Conservation (phyloP, 2,888 invertebrate species). For the Patella pellucida region DNA sequence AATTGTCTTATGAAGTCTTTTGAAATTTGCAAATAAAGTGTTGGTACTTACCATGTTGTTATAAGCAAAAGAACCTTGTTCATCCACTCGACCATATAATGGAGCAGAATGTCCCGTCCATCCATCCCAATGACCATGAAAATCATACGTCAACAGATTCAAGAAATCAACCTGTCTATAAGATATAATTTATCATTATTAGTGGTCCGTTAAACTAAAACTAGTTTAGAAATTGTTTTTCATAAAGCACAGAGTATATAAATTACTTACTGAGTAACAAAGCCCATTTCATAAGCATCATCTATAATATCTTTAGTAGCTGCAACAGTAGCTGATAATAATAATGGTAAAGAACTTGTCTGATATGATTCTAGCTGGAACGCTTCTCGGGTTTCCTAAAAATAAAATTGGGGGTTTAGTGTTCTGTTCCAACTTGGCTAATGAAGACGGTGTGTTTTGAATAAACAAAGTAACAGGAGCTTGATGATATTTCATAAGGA, state of each 20-base stretch:
- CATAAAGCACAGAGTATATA: too few relatives aligned
- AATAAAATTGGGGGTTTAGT: too few relatives aligned
- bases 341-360: not conserved
- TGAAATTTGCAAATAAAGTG: conserved; percentile 1
- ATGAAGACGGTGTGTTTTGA: too few relatives aligned
- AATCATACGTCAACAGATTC: not conserved
- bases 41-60: not conserved
- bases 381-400: too few relatives aligned
- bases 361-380: too few relatives aligned
- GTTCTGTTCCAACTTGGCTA: too few relatives aligned
- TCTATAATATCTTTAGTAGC: not conserved
- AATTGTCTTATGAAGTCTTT: not conserved
- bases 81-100: not conserved
- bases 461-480: too few relatives aligned
- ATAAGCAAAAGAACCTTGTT: not conserved
- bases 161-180: not conserved
- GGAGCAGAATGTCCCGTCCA: not conserved
- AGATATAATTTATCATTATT: not conserved
- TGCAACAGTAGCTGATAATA: conserved; percentile 1
- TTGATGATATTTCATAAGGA: too few relatives aligned
- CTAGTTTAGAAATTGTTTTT: too few relatives aligned
- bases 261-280: not conserved
- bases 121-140: conserved; percentile 4
- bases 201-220: too few relatives aligned
- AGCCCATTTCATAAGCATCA: not conserved